phyloP scores from a whole-genome alignment of 2,888 invertebrate species.

The Drosophila austrosaltans region DNA sequence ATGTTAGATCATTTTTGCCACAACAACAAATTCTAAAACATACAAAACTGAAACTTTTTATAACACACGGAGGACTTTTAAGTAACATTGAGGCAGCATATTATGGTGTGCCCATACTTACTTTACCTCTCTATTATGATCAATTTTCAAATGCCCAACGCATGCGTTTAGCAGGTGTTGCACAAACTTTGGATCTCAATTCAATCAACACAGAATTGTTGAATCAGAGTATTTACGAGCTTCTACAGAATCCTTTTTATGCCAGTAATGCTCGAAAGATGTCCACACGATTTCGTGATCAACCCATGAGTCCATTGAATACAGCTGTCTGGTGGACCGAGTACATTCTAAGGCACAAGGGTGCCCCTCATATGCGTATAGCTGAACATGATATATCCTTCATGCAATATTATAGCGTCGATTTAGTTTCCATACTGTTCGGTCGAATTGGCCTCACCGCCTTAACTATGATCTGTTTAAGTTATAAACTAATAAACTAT shows the following conservation, averaged over 20 bases:
- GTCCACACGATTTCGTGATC: slow-evolving; percentile 76
- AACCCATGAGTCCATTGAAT: slow-evolving; percentile 76
- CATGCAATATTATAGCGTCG: slow-evolving; percentile 47
- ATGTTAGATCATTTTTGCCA: slow-evolving; percentile 60
- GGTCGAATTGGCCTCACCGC: slow-evolving; percentile 34
- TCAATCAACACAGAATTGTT: slow-evolving; percentile 75
- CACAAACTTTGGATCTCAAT: background rate
- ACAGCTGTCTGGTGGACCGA: slow-evolving; percentile 81
- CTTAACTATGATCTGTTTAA: slow-evolving; percentile 24
- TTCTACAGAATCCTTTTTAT: slow-evolving; percentile 64
- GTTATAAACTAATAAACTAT: slow-evolving; percentile 20
- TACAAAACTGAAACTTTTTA: slow-evolving; percentile 83
- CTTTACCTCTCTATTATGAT: slow-evolving; percentile 84
- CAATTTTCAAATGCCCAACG: slow-evolving; percentile 83
- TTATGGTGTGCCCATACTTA: slow-evolving; percentile 83
- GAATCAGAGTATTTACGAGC: slow-evolving; percentile 48
- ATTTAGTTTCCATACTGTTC: slow-evolving; percentile 34
- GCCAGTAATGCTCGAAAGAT: slow-evolving; percentile 48
- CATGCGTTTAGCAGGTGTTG: slow-evolving; percentile 58
- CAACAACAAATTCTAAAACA: slow-evolving; percentile 82
- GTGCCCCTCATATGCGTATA: slow-evolving; percentile 80
- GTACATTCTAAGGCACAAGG: slow-evolving; percentile 80
- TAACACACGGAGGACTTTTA: slow-evolving; percentile 83
- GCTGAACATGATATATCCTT: slow-evolving; percentile 69
- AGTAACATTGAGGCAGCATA: slow-evolving; percentile 83